Evolutionary conservation across 2,113 vertebrate species (phyloP).

Genomic region (Porphyrio hochstetteri): DNA sequence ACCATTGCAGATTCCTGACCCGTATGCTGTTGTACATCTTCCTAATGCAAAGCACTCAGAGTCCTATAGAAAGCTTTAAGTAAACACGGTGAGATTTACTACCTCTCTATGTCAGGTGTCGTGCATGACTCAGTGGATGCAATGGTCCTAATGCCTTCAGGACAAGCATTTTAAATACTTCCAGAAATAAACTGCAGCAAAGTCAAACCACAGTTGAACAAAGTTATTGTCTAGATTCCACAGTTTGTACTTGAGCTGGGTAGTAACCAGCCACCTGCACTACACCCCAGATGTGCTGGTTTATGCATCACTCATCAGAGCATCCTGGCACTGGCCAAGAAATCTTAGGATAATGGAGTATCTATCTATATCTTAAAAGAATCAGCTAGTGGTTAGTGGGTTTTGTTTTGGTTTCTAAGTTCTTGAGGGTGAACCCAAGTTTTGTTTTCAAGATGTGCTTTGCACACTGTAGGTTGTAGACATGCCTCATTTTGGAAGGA

Average conservation of each 20-base stretch:
- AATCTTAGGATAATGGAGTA: fast-evolving
- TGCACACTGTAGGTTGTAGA: neutral
- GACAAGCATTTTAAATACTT: neutral
- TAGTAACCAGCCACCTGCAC: neutral
- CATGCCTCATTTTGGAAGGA: neutral
- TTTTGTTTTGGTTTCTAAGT: neutral
- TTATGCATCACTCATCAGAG: neutral
- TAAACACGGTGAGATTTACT: neutral
- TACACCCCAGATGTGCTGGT: neutral
- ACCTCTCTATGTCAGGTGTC: neutral
- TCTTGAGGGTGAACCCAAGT: neutral
- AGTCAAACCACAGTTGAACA: neutral
- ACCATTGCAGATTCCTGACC: neutral
- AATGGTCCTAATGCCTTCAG: neutral
- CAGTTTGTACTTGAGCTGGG: neutral
- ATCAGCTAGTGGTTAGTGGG: neutral
- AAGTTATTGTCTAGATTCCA: neutral
- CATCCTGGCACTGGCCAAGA: neutral
- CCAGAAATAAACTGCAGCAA: neutral
- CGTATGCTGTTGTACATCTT: neutral
- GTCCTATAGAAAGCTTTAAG: neutral
- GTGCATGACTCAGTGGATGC: neutral
- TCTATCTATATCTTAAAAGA: neutral
- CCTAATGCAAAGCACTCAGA: neutral
- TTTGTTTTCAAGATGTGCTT: neutral